These are phyloP conservation scores for Electrophaes corylata DNA, from an alignment of 2,888 invertebrate genomes.

Conservation along the genomic window DNA sequence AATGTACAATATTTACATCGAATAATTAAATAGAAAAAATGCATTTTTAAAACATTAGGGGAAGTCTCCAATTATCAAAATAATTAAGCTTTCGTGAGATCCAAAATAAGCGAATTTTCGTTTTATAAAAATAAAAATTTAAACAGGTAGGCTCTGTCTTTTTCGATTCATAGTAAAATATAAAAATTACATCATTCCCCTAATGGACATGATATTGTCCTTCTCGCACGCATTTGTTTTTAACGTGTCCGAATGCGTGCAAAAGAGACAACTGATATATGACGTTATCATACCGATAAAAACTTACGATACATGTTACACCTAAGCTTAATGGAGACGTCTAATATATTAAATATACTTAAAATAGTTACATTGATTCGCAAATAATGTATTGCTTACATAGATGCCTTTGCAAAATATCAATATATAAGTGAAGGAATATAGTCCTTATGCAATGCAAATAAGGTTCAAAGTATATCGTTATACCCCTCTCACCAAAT, in stretches of 20 bases:
- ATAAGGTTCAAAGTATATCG: constrained; percentile 22
- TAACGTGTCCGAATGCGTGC: constrained; percentile 39
- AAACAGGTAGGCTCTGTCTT: constrained; percentile 74
- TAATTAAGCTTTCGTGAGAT: constrained; percentile 59
- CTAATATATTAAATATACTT: constrained; percentile 81
- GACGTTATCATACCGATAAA: constrained; percentile 75
- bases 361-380: constrained; percentile 71
- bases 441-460: constrained; percentile 39
- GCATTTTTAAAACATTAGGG: constrained; percentile 65
- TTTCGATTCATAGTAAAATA: constrained; percentile 82
- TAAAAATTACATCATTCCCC: constrained; percentile 80
- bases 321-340: constrained; percentile 76
- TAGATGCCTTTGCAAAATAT: constrained; percentile 50
- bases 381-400: constrained; percentile 53
- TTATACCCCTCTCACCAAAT: constrained; percentile 8
- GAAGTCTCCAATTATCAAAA: constrained; percentile 48
- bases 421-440: constrained; percentile 37
- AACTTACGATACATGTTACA: constrained; percentile 78
- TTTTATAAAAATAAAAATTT: constrained; percentile 64
- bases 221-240: constrained; percentile 22
- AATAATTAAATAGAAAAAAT: constrained; percentile 75
- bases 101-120: constrained; percentile 62
- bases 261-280: constrained; percentile 61
- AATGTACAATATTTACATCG: constrained; percentile 83
- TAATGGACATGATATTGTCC: constrained; percentile 71